Conservation (phyloP, 2,113 vertebrate species). For the Eidolon helvum region DNA sequence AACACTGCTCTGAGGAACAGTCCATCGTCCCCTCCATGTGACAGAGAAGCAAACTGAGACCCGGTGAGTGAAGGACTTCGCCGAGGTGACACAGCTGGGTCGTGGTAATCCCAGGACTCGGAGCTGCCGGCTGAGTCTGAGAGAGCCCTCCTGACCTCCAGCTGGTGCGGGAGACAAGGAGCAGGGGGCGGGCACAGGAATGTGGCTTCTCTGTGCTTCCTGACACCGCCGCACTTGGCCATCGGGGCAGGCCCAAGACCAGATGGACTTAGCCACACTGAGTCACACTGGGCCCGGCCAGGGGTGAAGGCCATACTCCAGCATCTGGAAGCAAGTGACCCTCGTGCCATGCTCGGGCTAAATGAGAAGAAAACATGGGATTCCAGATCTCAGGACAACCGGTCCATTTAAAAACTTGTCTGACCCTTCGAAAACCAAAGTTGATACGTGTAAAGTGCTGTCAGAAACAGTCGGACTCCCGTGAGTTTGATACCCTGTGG, state of each 20-base stretch:
- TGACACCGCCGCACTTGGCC: background rate
- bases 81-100: background rate
- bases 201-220: background rate
- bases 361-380: background rate
- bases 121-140: background rate
- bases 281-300: background rate
- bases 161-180: background rate
- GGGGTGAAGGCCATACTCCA: accelerated
- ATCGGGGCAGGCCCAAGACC: background rate
- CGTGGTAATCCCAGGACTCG: background rate
- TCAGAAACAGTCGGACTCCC: background rate
- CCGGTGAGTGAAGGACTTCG: background rate
- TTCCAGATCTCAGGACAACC: background rate
- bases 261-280: background rate
- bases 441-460: too few relatives aligned
- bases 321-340: background rate
- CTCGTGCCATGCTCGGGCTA: accelerated
- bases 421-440: background rate
- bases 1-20: accelerated
- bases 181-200: background rate
- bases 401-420: background rate
- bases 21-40: background rate
- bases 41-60: background rate
- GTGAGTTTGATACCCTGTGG: accelerated
- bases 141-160: background rate